Base-by-base conservation (phyloP, 2,113 vertebrate genomes). In the Mesembrinibis cayennensis region DNA sequence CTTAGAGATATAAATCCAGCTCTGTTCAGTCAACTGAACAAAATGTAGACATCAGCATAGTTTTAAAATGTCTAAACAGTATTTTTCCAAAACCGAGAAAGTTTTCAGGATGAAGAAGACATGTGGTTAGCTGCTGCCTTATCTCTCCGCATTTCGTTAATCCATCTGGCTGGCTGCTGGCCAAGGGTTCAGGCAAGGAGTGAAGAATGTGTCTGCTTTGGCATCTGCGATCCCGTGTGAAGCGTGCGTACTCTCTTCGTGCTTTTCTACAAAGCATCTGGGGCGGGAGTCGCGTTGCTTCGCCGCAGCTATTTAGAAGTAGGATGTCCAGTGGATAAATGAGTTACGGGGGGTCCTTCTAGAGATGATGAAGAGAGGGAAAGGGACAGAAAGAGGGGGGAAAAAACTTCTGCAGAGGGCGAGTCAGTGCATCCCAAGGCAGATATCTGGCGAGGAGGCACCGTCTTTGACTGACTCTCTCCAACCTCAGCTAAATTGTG, bases 91-190 rank as follows among this genome's bases (percentile, higher is more conserved):
- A 94, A 88, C 79, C 50, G 44, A 69, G 36, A 23, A 85, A 52
- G 13, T 22, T 71, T 91, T 70, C 44, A 32, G 71, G 74, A 11
- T 79, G 88, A 63, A 59, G 85, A 25, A 2, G 20, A n/a, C 1
- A 8, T 4, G 2, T 50, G 13, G 67, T 88, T 4, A 47, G 92
- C 50, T 67, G 32, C 36, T 78, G 87, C 84, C 32, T 93, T 82
- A 71, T 91, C 82, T 82, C 70, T 40, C 36, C 55, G 44, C 32
- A 1, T 90, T 63, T 52, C 9, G 0, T 55, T 58, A 42, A 32
- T 82, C 90, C 85, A 36, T 90, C 58, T 87, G 92, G 5, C 78
- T 85, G 91, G 92, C 90, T 79, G 58, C 74, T 59, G 92, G 84
- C 92, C 78, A n/a, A 30, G 76, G 56, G 73, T 16, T 27, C 22